These are phyloP conservation scores for Natrix natrix DNA, from an alignment of 2,797 vertebrate species.

Conservation along the genomic window DNA sequence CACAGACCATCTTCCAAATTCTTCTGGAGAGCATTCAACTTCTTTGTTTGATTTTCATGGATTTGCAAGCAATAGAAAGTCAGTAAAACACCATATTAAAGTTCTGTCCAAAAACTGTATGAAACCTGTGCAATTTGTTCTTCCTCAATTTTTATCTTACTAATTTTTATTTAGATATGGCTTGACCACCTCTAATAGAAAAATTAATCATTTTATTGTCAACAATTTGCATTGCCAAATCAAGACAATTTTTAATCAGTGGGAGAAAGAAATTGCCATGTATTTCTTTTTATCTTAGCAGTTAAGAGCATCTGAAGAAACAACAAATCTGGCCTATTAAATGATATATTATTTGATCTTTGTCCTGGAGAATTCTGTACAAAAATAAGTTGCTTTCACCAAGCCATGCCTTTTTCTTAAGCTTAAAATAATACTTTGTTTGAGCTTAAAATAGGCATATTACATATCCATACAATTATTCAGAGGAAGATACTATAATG, in stretches of 20 bases:
- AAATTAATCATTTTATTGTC: background rate
- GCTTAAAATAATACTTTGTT: background rate
- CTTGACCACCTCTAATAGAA: background rate
- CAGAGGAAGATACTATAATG: background rate
- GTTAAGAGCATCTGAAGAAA: background rate
- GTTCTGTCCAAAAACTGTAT: background rate
- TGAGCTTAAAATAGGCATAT: background rate
- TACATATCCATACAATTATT: background rate
- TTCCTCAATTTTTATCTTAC: background rate
- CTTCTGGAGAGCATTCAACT: background rate
- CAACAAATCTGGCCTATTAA: background rate
- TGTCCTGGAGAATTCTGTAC: background rate
- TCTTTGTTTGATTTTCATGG: background rate
- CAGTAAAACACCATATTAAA: background rate
- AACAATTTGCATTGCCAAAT: background rate
- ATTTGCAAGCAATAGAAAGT: background rate
- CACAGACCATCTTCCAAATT: background rate
- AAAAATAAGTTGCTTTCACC: background rate
- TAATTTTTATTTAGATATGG: background rate
- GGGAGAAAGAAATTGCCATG: background rate
- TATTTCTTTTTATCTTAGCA: background rate
- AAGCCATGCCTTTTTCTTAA: background rate
- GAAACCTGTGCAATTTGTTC: background rate
- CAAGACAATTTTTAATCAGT: background rate
- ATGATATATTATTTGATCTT: background rate